Evolutionary conservation across 2,797 vertebrate species (phyloP).

Genomic region (Crax fasciolata): DNA sequence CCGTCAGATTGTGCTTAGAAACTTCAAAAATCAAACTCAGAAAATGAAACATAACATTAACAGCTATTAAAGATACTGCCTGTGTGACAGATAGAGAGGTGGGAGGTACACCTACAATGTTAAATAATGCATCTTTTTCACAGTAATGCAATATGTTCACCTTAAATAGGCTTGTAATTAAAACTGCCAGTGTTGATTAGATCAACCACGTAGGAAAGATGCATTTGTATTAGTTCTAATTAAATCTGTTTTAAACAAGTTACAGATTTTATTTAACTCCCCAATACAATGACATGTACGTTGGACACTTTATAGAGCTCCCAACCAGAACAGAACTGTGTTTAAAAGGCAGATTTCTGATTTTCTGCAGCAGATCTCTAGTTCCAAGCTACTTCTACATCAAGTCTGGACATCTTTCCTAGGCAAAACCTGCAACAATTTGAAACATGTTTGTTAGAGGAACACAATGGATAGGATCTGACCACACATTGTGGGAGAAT

Average conservation of each 20-base stretch:
- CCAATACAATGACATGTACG: not conserved
- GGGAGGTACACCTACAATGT: slow-evolving; percentile 66
- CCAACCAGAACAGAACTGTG: not conserved
- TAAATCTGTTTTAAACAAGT: slow-evolving; percentile 48
- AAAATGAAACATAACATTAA: slow-evolving; percentile 50
- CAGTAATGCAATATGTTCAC: slow-evolving; percentile 68
- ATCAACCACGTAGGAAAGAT: slow-evolving; percentile 56
- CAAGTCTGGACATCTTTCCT: not conserved
- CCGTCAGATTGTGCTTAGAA: slow-evolving; percentile 55
- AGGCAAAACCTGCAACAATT: not conserved
- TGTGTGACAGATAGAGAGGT: slow-evolving; percentile 56
- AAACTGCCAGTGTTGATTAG: slow-evolving; percentile 71
- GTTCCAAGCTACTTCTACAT: not conserved
- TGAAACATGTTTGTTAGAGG: not conserved
- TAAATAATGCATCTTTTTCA: slow-evolving; percentile 57
- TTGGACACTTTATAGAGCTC: not conserved
- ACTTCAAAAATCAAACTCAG: not conserved
- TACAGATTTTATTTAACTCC: not conserved
- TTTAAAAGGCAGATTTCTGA: not conserved
- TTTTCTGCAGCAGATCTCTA: not conserved
- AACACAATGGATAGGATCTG: not conserved
- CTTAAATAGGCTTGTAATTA: slow-evolving; percentile 74
- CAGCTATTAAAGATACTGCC: slow-evolving; percentile 55
- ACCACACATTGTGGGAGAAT: not conserved
- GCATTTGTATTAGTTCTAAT: slow-evolving; percentile 71